Percentiles rank a stretch among this genome's conserved stretches.
Conservation (phyloP, 2,888 invertebrate species). For the Amphipoea lucens region DNA sequence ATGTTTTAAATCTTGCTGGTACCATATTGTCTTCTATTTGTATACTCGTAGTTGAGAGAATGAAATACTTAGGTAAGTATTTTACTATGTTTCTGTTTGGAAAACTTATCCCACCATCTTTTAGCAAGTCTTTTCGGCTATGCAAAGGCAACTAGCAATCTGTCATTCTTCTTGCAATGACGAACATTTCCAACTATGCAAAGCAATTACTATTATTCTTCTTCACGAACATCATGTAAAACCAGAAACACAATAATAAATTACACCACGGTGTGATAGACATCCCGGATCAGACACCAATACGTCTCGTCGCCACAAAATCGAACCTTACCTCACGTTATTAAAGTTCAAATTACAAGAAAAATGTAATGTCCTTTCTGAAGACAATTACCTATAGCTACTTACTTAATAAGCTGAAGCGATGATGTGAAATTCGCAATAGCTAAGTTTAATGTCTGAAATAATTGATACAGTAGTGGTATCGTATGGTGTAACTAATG, state of each 20-base stretch:
- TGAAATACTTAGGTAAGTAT: too few species aligned
- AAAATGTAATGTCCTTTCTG: not conserved
- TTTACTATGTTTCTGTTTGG: too few species aligned
- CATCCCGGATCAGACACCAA: not conserved
- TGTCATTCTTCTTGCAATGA: not conserved
- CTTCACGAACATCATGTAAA: not conserved
- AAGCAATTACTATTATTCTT: not conserved
- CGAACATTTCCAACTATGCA: not conserved
- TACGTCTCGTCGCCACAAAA: slow-evolving; percentile 2
- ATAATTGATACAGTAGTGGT: slow-evolving; percentile 44
- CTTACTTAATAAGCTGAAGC: slow-evolving; percentile 66
- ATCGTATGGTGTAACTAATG: slow-evolving; percentile 1
- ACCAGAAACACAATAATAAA: not conserved
- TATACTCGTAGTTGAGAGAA: too few species aligned
- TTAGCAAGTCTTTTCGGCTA: not conserved
- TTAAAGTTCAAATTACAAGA: slow-evolving; percentile 26
- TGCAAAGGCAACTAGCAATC: not conserved
- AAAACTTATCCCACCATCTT: too few species aligned
- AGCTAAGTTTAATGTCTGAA: slow-evolving; percentile 56
- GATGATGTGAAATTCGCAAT: slow-evolving; percentile 69
- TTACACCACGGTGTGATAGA: slow-evolving; percentile 58
- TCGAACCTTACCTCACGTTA: not conserved
- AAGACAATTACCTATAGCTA: slow-evolving; percentile 33
- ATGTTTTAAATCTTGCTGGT: too few species aligned
- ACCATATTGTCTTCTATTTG: too few species aligned